Conservation (phyloP, 2,888 invertebrate species). For the Epinotia nisella region DNA sequence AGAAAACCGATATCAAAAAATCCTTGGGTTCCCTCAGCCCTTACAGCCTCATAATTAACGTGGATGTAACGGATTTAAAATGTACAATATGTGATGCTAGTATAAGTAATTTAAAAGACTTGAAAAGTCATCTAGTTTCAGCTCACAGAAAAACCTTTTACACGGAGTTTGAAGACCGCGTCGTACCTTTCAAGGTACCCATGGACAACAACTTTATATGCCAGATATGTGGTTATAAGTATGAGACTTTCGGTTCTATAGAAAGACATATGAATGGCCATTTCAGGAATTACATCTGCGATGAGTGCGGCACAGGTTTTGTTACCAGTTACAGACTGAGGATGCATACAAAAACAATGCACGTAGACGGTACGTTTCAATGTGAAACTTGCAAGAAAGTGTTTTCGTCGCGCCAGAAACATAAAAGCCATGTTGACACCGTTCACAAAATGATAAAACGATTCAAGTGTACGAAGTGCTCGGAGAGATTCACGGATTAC, state of each 20-base stretch:
- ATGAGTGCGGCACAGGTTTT: constrained; percentile 59
- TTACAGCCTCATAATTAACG: constrained; percentile 55
- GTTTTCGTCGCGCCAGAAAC: constrained; percentile 54
- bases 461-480: constrained; percentile 57
- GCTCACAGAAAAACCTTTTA: constrained; percentile 54
- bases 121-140: constrained; percentile 53
- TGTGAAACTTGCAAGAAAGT: constrained; percentile 60
- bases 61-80: constrained; percentile 56
- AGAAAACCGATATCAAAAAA: constrained; percentile 51
- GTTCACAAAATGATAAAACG: constrained; percentile 58
- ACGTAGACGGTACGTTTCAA: constrained; percentile 42
- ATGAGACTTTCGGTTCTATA: constrained; percentile 50
- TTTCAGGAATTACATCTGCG: constrained; percentile 53
- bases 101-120: constrained; percentile 49
- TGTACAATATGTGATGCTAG: constrained; percentile 53
- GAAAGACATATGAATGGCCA: constrained; percentile 52
- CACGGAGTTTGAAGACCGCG: constrained; percentile 51
- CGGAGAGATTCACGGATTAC: constrained; percentile 57
- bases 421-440: constrained; percentile 53
- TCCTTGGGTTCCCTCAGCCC: constrained; percentile 44
- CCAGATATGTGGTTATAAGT: constrained; percentile 49
- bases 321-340: constrained; percentile 65
- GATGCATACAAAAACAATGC: constrained; percentile 59
- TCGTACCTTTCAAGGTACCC: constrained; percentile 57
- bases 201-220: constrained; percentile 52